Conservation (phyloP, 2,113 vertebrate species). For the Laticauda colubrina region DNA sequence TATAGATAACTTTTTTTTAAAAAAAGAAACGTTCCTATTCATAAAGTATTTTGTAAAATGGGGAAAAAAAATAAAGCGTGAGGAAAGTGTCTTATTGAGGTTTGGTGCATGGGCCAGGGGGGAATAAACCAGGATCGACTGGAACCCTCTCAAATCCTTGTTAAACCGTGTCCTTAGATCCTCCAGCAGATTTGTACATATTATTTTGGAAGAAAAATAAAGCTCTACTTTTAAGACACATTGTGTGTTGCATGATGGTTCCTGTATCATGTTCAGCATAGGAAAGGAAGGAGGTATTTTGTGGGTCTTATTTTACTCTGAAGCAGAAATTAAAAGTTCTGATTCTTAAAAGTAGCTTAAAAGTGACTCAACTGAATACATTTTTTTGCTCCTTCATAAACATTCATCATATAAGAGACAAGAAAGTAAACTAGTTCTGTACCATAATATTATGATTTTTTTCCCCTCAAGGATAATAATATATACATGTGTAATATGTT, state of each 20-base stretch:
- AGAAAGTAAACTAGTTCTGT: slow-evolving; percentile 9
- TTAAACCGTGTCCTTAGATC: slow-evolving; percentile 32
- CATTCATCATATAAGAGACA: slow-evolving; percentile 6
- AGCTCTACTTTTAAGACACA: slow-evolving; percentile 48
- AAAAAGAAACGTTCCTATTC: slow-evolving; percentile 70
- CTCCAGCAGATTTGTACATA: slow-evolving; percentile 63
- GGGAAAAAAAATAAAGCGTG: slow-evolving; percentile 44
- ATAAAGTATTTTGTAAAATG: slow-evolving; percentile 66
- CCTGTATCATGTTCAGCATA: not conserved
- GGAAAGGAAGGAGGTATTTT: not conserved
- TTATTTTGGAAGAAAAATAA: slow-evolving; percentile 63
- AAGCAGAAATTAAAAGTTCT: not conserved
- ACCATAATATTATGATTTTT: not conserved
- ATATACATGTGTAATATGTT: not conserved
- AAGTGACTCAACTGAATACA: accelerated
- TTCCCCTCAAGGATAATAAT: slow-evolving; percentile 4
- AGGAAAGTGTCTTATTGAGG: slow-evolving; percentile 60
- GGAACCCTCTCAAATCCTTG: slow-evolving; percentile 34
- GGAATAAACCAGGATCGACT: slow-evolving; percentile 52
- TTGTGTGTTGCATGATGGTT: not conserved
- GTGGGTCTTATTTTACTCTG: not conserved
- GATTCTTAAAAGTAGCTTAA: not conserved
- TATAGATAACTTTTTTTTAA: slow-evolving; percentile 57
- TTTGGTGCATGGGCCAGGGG: not conserved
- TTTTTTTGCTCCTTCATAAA: slow-evolving; percentile 31